A percentile compares a stretch with the other conserved stretches of the same genome.
phyloP scores from a whole-genome alignment of 2,888 invertebrate species.

The Pheosia tremula region DNA sequence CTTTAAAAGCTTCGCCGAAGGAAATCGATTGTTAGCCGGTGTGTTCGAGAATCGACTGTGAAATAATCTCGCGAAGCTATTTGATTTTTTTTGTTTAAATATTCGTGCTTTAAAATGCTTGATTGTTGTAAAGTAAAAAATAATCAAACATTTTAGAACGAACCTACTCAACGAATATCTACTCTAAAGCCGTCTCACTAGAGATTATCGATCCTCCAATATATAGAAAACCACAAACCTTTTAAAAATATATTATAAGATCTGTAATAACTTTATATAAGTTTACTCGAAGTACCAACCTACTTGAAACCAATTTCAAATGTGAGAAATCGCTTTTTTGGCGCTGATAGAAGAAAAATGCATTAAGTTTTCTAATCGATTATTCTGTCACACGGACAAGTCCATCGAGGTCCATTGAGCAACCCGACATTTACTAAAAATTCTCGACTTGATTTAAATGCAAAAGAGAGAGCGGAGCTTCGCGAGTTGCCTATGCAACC shows the following conservation, averaged over 20 bases:
- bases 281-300: too few relatives aligned
- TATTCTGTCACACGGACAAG: conserved; percentile 34
- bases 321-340: too few relatives aligned
- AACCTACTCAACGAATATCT: too few relatives aligned
- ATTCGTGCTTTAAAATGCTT: neutral
- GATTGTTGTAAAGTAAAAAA: too few relatives aligned
- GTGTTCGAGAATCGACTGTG: conserved; percentile 17
- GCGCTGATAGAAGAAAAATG: conserved; percentile 32
- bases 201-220: too few relatives aligned
- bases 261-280: too few relatives aligned
- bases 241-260: too few relatives aligned
- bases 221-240: too few relatives aligned
- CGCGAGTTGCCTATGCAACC: conserved; percentile 15
- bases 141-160: too few relatives aligned
- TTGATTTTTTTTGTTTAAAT: conserved; percentile 2
- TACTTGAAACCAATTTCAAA: too few relatives aligned
- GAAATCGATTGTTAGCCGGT: conserved; percentile 52
- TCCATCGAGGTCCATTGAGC: conserved; percentile 33
- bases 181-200: too few relatives aligned
- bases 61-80: conserved; percentile 25
- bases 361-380: conserved; percentile 45
- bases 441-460: conserved; percentile 47
- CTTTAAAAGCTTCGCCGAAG: conserved; percentile 54
- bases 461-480: conserved; percentile 33
- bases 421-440: conserved; percentile 38